Percentiles rank a stretch among this genome's conserved stretches.
Conservation (phyloP, 2,113 vertebrate genomes). For the Erinaceus europaeus region DNA sequence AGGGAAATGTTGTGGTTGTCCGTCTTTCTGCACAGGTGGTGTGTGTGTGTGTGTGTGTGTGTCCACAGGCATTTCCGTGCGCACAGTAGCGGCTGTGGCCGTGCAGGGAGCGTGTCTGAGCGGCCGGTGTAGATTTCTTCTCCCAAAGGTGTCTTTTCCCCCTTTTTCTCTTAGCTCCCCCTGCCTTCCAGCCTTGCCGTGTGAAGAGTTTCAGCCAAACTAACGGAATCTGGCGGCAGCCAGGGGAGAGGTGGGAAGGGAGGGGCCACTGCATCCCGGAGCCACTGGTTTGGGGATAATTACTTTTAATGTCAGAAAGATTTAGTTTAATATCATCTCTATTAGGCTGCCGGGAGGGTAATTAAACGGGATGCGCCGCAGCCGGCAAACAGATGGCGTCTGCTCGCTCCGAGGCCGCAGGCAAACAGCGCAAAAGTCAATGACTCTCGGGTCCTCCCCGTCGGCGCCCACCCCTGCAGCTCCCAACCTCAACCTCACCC, state of each 20-base stretch:
- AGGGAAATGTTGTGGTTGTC: background rate
- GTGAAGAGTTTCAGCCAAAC: conserved; percentile 57
- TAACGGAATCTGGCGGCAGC: conserved; percentile 59
- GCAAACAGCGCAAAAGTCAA: conserved; percentile 95
- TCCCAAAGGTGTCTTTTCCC: background rate
- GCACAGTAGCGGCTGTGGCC: background rate
- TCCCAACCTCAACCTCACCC: background rate
- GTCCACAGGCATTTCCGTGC: background rate
- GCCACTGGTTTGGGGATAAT: conserved; percentile 95
- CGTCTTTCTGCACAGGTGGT: background rate
- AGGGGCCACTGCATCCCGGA: conserved; percentile 81
- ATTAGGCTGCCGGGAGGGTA: conserved; percentile 99
- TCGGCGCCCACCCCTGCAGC: background rate
- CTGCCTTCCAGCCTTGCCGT: background rate
- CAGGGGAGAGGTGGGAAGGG: conserved; percentile 33
- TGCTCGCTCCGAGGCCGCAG: conserved; percentile 97
- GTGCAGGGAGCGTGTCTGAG: background rate
- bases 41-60: background rate
- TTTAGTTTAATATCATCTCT: conserved; percentile 99
- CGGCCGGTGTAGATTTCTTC: background rate
- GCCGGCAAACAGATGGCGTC: conserved; percentile 99
- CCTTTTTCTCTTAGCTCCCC: background rate
- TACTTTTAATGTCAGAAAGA: conserved; percentile 99
- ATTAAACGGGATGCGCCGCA: conserved; percentile 98
- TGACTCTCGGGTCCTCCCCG: conserved; percentile 69